These are phyloP conservation scores for Pachyrhynchus sulphureomaculatus DNA, from an alignment of 1,140 invertebrate genomes.

Conservation along the genomic window DNA sequence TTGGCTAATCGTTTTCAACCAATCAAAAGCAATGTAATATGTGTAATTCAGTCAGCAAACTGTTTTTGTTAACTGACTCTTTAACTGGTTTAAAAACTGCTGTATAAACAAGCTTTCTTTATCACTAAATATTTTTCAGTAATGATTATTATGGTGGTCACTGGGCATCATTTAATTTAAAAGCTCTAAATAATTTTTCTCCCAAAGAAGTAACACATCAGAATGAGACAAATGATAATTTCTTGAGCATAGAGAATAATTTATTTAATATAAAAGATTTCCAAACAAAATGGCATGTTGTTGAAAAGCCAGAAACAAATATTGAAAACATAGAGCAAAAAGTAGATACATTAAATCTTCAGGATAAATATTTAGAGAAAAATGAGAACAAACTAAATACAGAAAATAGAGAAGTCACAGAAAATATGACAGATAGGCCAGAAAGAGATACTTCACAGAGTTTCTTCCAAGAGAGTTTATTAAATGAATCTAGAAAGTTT, in stretches of 20 bases:
- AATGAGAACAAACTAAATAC: slow-evolving; percentile 62
- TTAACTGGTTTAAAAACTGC: no score
- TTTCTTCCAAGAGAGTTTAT: slow-evolving; percentile 54
- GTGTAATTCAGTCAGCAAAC: no score
- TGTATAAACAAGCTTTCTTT: no score
- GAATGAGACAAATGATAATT: slow-evolving; percentile 20
- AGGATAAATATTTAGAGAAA: slow-evolving; percentile 33
- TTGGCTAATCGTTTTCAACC: no score
- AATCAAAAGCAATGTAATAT: no score
- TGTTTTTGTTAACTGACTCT: no score
- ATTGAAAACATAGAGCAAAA: neutral
- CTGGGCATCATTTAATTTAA: slow-evolving; percentile 90
- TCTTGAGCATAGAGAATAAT: slow-evolving; percentile 55
- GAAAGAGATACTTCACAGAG: slow-evolving; percentile 34
- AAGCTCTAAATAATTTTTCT: slow-evolving; percentile 72
- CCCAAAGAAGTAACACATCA: slow-evolving; percentile 18
- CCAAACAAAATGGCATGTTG: slow-evolving; percentile 57
- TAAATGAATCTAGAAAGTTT: slow-evolving; percentile 80
- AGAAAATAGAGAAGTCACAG: slow-evolving; percentile 29
- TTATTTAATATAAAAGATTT: slow-evolving; percentile 59
- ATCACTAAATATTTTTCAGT: slow-evolving; percentile 52
- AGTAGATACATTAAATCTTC: neutral
- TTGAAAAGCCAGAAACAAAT: slow-evolving; percentile 56
- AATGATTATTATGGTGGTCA: slow-evolving; percentile 90
- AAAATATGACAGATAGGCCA: slow-evolving; percentile 33